Evolutionary conservation across 2,888 invertebrate species (phyloP), one percentile per base, ranked within the genome.

Genomic region (Leptinotarsa haldemani): DNA sequence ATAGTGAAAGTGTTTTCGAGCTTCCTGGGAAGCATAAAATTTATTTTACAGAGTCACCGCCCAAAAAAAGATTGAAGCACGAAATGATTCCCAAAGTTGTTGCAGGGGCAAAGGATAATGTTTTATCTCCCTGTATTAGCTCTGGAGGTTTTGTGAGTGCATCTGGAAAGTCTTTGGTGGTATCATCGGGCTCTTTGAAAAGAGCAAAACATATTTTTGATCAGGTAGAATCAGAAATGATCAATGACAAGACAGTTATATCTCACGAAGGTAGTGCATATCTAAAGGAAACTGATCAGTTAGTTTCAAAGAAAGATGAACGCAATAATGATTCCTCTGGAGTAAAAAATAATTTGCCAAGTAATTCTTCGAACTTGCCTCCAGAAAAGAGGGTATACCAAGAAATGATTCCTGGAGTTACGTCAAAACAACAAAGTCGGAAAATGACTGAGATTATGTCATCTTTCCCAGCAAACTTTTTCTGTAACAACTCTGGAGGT

Each of bases 81-180:
- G 65, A 71, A 18, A 56, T 4, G 4, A 12, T 52, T 56, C 0
- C 53, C 2, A n/a, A 30, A 61, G 61, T 30, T 61, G n/a, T 30
- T 61, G 7, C 40, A 25, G 20, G n/a, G 9, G 7, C 3, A 20
- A 12, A 25, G 16, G 18, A 66, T 9, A 30, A 20, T n/a, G 20
- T 22, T 30, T 25, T 20, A 66, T 52, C 48, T 3, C 20, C 46
- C 15, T 66, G 16, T 48, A 22, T 18, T 18, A 7, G 22, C 15
- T 69, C 88, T 89, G 15, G 87, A 88, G 87, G 79, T 88, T 79
- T 77, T 71, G 53, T 74, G 47, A 75, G 73, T 0, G 76, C 88
- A n/a, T 85, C 87, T 64, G 85, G 89, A 73, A 89, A 89, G 74
- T 85, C 58, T 18, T n/a, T 71, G 47, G 25, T 47, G n/a, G 52